These are phyloP conservation scores for Tupaia tana DNA, from an alignment of 2,113 vertebrate genomes.

Conservation along the genomic window DNA sequence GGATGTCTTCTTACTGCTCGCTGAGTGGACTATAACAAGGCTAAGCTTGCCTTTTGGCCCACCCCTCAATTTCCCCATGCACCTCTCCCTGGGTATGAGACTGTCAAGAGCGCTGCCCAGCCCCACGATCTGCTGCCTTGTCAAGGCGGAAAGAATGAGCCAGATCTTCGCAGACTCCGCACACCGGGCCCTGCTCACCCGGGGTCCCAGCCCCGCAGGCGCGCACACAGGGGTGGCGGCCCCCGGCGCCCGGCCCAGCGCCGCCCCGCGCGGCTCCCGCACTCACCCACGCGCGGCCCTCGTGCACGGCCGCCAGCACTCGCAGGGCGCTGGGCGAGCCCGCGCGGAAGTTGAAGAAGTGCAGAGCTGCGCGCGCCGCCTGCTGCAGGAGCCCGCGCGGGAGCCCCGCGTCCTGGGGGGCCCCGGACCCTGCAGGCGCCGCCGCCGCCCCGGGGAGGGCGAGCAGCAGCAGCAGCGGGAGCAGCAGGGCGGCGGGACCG, in stretches of 20 bases:
- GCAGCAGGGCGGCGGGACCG: neutral
- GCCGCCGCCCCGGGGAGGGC: neutral
- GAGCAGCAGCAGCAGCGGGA: neutral
- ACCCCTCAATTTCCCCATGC: neutral
- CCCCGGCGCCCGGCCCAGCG: no score
- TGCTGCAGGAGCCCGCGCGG: constrained; percentile 16
- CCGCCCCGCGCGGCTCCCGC: neutral
- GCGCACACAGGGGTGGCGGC: no score
- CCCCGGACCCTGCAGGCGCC: fast-evolving
- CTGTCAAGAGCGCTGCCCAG: neutral
- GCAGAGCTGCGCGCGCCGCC: constrained; percentile 80
- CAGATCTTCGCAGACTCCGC: neutral
- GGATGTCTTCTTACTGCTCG: no score
- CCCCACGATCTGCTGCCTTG: neutral
- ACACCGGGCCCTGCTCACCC: neutral
- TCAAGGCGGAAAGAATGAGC: neutral
- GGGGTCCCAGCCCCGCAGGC: neutral
- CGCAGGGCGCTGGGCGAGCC: constrained; percentile 75
- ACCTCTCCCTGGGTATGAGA: neutral
- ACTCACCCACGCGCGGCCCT: constrained; percentile 81
- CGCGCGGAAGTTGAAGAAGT: constrained; percentile 81
- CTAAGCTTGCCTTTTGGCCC: neutral
- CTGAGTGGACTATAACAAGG: no score
- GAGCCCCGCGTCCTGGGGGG: neutral
- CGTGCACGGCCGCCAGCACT: constrained; percentile 69